Evolutionary conservation across 2,888 invertebrate genomes (phyloP).

Genomic region (Tortrix viridana): DNA sequence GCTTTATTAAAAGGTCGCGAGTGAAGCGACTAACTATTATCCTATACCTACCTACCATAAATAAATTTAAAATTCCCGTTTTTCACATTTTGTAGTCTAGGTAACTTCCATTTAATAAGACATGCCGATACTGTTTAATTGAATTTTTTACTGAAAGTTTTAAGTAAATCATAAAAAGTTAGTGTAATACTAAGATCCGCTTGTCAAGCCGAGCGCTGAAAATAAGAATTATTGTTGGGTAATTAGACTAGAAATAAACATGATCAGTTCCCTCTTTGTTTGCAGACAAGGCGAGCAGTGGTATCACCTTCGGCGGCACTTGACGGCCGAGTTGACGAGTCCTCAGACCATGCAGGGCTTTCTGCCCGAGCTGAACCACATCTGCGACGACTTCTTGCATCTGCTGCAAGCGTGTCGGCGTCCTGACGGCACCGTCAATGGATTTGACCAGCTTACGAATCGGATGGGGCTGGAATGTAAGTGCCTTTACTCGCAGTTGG

Average conservation of each 20-base stretch:
- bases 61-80: too few species aligned
- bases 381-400: conserved; percentile 90
- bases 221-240: neutral
- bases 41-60: too few species aligned
- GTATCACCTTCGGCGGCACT: conserved; percentile 88
- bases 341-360: conserved; percentile 90
- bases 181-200: too few species aligned
- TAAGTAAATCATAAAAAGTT: too few species aligned
- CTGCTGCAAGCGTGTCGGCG: conserved; percentile 85
- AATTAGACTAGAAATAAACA: neutral
- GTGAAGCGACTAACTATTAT: too few species aligned
- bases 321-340: conserved; percentile 91
- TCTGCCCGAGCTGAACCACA: conserved; percentile 88
- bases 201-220: neutral
- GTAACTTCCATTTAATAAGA: too few species aligned
- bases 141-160: too few species aligned
- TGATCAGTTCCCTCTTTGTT: conserved; percentile 33
- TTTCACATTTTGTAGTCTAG: too few species aligned
- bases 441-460: conserved; percentile 90
- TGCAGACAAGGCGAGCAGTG: conserved; percentile 90
- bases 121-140: too few species aligned
- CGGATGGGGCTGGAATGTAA: conserved; percentile 91
- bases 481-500: conserved; percentile 49
- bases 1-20: too few species aligned
- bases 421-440: conserved; percentile 76